These are phyloP conservation scores for Neomorphus geoffroyi DNA, from an alignment of 2,797 vertebrate genomes.

Conservation along the genomic window DNA sequence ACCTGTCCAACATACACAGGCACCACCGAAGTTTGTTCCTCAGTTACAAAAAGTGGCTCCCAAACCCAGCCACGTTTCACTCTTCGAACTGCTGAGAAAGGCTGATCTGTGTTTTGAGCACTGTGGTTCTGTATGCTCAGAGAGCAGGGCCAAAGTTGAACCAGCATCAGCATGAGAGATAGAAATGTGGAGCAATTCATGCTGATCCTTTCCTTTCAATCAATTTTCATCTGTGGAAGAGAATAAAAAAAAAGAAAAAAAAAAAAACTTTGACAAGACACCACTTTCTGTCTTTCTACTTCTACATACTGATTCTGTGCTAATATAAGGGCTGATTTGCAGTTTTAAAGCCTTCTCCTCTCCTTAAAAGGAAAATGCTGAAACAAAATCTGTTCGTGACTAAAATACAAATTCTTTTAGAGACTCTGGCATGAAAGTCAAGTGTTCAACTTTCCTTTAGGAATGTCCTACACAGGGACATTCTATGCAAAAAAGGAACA, in stretches of 20 bases:
- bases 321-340: background rate
- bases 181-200: slow-evolving; percentile 48
- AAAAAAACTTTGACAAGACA: background rate
- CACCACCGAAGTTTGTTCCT: slow-evolving; percentile 80
- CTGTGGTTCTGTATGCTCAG: background rate
- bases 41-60: slow-evolving; percentile 86
- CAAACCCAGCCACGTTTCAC: slow-evolving; percentile 85
- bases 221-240: slow-evolving; percentile 19
- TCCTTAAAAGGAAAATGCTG: background rate
- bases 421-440: background rate
- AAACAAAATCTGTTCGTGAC: background rate
- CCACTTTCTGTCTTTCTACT: background rate
- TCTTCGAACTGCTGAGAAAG: background rate
- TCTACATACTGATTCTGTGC: background rate
- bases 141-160: slow-evolving; percentile 35
- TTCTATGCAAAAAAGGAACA: background rate
- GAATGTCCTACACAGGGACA: background rate
- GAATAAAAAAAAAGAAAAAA: background rate
- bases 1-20: slow-evolving; percentile 88
- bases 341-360: background rate
- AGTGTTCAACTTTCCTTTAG: background rate
- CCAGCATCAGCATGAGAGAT: slow-evolving; percentile 1
- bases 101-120: background rate
- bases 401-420: background rate
- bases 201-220: slow-evolving; percentile 22